phyloP scores from a whole-genome alignment of 2,888 invertebrate genomes.

The Dimorphilus gyrociliatus region DNA sequence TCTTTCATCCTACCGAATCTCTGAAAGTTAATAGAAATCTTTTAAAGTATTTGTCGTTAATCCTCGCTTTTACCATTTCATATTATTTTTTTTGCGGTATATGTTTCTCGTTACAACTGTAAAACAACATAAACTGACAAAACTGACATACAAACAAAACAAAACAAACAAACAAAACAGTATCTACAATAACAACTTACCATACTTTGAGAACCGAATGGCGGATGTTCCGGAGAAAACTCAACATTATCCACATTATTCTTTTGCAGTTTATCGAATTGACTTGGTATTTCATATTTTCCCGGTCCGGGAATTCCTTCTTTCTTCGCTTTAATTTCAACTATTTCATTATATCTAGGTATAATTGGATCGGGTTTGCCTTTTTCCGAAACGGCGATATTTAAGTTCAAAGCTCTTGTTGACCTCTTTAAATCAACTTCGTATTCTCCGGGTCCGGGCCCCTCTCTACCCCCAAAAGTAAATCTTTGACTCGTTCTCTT shows the following conservation, averaged over 20 bases:
- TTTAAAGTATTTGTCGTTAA: not conserved
- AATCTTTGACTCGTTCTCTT: slow-evolving; percentile 24
- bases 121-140: slow-evolving; percentile 1
- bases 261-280: slow-evolving; percentile 23
- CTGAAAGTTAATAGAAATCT: slow-evolving; percentile 12
- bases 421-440: too few species aligned
- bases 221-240: slow-evolving; percentile 35
- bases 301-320: slow-evolving; percentile 36
- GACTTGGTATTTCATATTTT: slow-evolving; percentile 28
- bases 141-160: not conserved
- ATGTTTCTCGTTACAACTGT: too few species aligned
- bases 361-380: slow-evolving; percentile 4
- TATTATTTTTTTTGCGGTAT: too few species aligned
- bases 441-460: slow-evolving; percentile 36
- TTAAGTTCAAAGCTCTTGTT: slow-evolving; percentile 22
- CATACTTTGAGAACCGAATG: slow-evolving; percentile 34
- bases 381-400: slow-evolving; percentile 2
- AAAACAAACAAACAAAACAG: not conserved
- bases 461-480: slow-evolving; percentile 22
- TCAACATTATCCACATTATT: slow-evolving; percentile 31
- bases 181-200: slow-evolving; percentile 12
- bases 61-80: not conserved
- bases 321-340: too few species aligned
- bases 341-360: slow-evolving; percentile 5
- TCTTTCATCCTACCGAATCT: slow-evolving; percentile 21